Conservation (phyloP, 2,113 vertebrate genomes). For the Diadophis punctatus region DNA sequence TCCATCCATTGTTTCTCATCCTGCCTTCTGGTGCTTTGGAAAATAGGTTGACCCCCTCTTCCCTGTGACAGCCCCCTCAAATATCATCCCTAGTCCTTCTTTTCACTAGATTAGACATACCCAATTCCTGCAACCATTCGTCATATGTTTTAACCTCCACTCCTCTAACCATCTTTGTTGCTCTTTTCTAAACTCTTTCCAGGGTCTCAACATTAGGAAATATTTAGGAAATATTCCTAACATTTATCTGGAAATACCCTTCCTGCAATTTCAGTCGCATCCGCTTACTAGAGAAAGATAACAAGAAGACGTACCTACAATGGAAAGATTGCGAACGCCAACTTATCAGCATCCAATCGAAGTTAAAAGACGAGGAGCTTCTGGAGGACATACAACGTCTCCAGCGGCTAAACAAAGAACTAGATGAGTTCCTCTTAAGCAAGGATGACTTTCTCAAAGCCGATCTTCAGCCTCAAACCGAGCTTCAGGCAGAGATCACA, state of each 20-base stretch:
- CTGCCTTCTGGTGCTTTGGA: not conserved
- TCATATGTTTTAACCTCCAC: not conserved
- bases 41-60: not conserved
- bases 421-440: no score
- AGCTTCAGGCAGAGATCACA: no score
- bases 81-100: not conserved
- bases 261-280: no score
- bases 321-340: no score
- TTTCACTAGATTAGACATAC: not conserved
- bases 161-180: not conserved
- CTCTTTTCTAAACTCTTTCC: not conserved
- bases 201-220: not conserved
- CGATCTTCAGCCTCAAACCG: no score
- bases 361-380: no score
- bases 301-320: no score
- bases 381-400: no score
- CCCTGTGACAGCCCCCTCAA: not conserved
- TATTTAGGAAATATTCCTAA: not conserved
- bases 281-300: no score
- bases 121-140: not conserved
- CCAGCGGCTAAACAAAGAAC: no score
- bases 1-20: not conserved
- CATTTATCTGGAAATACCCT: not conserved
- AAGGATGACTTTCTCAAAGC: no score
- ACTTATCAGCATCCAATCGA: no score